Evolutionary conservation across 2,113 vertebrate species (phyloP), one percentile per base, ranked within the genome.

Genomic region (Neotragus pygmaeus): DNA sequence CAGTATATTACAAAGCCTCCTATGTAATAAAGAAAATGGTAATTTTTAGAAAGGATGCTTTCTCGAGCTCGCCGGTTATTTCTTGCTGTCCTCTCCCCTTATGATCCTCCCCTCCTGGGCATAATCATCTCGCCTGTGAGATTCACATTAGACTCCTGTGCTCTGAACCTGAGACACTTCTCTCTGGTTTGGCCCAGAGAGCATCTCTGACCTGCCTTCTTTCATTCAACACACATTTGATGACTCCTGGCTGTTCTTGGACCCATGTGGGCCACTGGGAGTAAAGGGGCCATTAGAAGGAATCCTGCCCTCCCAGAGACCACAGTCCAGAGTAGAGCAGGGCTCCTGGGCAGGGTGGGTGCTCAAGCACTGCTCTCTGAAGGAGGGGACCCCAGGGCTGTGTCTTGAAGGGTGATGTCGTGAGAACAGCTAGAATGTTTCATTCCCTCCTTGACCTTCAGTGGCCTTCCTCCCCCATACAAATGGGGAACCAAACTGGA

Each of bases 221-320:
- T 15, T 47, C 16, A 47, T 25, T 85, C 21, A 70, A 14, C 60
- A 33, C 4, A 9, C 25, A 25, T 4, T 1, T 47, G 13, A 43
- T 33, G 39, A 43, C 6, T 6, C 1, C 16, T 30, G 30, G 27
- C 21, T 45, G 11, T n/a, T 13, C 7, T 4, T 8, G 11, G 33
- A 49, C 39, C 4, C 2, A 3, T 12, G 4, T 9, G 49, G 7
- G 33, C n/a, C 25, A 0, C 47, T 25, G 12, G 39, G 6, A 28
- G 19, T 9, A 49, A 0, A 60, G 58, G n/a, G 8, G 11, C 11
- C 25, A 15, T 17, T 6, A n/a, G 30, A 23, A 10, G 39, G 10
- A 14, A 23, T 28, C 30, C 66, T 27, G 28, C 17, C 13, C 16
- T 84, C 43, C 9, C 9, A 57, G 36, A 66, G 47, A 39, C 47